These are phyloP conservation scores for Drosophila sp. DNA, from an alignment of 1,140 invertebrate species.

Conservation along the genomic window DNA sequence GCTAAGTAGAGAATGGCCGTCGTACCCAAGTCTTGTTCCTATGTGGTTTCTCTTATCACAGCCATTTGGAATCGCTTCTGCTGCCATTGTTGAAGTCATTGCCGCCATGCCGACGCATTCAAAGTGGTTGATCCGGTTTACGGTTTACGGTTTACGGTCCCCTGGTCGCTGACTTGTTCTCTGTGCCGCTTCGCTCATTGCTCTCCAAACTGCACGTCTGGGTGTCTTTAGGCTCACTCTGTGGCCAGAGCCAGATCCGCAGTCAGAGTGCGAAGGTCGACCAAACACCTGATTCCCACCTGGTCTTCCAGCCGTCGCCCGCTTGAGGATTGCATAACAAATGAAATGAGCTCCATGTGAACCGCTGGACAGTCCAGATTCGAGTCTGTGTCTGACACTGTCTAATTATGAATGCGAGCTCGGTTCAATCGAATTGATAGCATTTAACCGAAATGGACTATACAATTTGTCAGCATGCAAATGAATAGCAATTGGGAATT, in stretches of 20 bases:
- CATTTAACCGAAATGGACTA: constrained; percentile 34
- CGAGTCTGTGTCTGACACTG: neutral
- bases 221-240: constrained; percentile 21
- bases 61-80: constrained; percentile 56
- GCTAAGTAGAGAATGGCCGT: constrained; percentile 65
- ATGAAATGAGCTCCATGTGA: constrained; percentile 39
- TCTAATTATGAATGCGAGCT: constrained; percentile 59
- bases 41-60: constrained; percentile 70
- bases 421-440: constrained; percentile 40
- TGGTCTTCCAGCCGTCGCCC: constrained; percentile 1
- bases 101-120: constrained; percentile 54
- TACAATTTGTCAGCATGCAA: constrained; percentile 54
- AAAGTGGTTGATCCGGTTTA: constrained; percentile 79
- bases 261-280: constrained; percentile 29
- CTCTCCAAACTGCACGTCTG: constrained; percentile 34
- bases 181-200: constrained; percentile 32
- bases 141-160: constrained; percentile 60
- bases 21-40: constrained; percentile 4
- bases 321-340: constrained; percentile 30
- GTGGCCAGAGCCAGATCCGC: too few relatives aligned
- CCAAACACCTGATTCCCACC: constrained; percentile 21
- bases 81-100: constrained; percentile 57
- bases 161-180: constrained; percentile 22
- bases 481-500: constrained; percentile 40
- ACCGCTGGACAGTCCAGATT: neutral